Evolutionary conservation across 2,797 vertebrate genomes (phyloP).

Genomic region (Iguana delicatissima): DNA sequence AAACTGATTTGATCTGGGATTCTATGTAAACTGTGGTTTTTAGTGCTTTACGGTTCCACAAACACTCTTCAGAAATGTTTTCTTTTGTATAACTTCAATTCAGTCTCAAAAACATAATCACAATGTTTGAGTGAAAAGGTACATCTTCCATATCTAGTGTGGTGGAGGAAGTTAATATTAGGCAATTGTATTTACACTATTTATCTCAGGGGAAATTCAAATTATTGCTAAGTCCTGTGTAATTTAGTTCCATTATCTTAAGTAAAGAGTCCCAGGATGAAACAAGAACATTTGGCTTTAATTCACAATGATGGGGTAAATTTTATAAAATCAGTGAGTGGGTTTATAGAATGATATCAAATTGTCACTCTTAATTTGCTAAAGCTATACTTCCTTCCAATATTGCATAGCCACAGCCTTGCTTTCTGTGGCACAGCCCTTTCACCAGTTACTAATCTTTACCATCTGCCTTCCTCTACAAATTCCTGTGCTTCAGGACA

Average conservation of each 20-base stretch:
- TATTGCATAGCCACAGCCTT: not conserved
- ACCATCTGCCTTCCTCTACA: not conserved
- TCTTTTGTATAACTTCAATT: not conserved
- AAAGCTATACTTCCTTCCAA: not conserved
- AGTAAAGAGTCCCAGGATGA: not conserved
- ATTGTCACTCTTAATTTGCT: not conserved
- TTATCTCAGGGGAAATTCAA: fast-evolving
- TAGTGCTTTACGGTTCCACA: not conserved
- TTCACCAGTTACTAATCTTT: not conserved
- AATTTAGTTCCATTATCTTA: not conserved
- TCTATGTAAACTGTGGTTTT: not conserved
- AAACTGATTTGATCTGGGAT: not conserved
- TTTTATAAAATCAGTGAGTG: not conserved
- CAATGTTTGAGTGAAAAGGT: not conserved
- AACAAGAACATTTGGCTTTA: not conserved
- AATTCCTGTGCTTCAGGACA: not conserved
- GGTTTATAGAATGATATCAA: not conserved
- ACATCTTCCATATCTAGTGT: not conserved
- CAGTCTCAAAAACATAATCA: not conserved
- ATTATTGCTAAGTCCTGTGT: not conserved
- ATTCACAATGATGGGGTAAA: not conserved
- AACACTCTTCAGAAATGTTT: not conserved
- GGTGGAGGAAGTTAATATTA: not conserved
- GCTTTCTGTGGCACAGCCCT: not conserved
- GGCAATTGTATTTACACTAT: not conserved